A percentile compares a stretch with the other conserved stretches of the same genome.
Evolutionary conservation across 2,888 invertebrate genomes (phyloP).

Genomic region (Schrankia costaestrigalis): DNA sequence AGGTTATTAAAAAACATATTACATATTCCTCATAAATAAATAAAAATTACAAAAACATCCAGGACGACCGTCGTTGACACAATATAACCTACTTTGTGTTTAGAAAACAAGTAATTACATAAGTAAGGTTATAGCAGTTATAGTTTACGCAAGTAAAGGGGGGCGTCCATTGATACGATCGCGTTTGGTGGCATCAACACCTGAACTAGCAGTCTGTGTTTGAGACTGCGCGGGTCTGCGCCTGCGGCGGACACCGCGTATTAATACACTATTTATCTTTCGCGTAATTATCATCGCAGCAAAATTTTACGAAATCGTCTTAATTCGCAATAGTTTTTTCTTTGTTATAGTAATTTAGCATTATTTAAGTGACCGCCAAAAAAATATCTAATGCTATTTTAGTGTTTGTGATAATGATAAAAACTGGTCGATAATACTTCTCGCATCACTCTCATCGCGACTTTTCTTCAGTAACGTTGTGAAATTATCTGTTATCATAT

Average conservation of each 20-base stretch:
- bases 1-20: too few relatives aligned
- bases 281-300: neutral
- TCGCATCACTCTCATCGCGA: constrained; percentile 24
- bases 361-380: too few relatives aligned
- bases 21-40: too few relatives aligned
- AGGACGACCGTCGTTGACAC: constrained; percentile 28
- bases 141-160: constrained; percentile 58
- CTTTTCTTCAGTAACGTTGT: constrained; percentile 28
- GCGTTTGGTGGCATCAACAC: constrained; percentile 17
- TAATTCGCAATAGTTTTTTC: too few relatives aligned
- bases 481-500: constrained; percentile 28
- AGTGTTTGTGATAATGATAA: constrained; percentile 40
- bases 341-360: too few relatives aligned
- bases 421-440: constrained; percentile 41
- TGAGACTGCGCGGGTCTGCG: constrained; percentile 23
- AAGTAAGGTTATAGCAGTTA: constrained; percentile 57
- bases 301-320: neutral
- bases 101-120: constrained; percentile 60
- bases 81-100: constrained; percentile 43
- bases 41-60: too few relatives aligned
- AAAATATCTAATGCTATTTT: neutral
- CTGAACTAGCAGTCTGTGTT: constrained; percentile 20
- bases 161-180: constrained; percentile 26
- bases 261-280: neutral
- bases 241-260: constrained; percentile 24